Conservation (phyloP, 2,888 invertebrate genomes). For the Seira ritae region DNA sequence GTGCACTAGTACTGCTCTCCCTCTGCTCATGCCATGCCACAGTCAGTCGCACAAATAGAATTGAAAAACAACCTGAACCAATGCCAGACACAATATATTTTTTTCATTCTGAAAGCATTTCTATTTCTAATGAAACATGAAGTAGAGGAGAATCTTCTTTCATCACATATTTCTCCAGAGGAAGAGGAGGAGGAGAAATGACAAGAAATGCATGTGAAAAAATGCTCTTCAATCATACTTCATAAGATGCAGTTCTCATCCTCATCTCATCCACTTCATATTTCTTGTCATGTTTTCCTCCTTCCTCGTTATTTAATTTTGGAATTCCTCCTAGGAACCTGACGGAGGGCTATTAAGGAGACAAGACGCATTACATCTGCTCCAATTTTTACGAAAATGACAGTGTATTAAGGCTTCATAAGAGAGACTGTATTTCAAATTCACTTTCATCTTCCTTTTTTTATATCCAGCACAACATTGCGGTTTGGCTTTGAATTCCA, state of each 20-base stretch:
- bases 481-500: not conserved
- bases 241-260: constrained; percentile 6
- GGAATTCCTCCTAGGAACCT: not conserved
- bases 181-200: too few species aligned
- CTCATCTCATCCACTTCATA: not conserved
- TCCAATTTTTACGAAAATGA: constrained; percentile 27
- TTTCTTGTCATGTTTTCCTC: not conserved
- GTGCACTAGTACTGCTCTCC: constrained; percentile 24
- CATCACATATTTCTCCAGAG: too few species aligned
- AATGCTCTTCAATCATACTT: constrained; percentile 20
- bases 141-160: too few species aligned
- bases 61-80: too few species aligned
- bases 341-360: not conserved
- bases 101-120: too few species aligned
- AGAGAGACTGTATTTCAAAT: constrained; percentile 28
- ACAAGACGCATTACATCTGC: constrained; percentile 47
- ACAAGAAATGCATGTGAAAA: constrained; percentile 36
- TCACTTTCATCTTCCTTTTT: too few species aligned
- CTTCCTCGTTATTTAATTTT: constrained; percentile 26
- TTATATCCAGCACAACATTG: too few species aligned
- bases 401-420: not conserved
- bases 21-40: not conserved
- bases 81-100: too few species aligned
- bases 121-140: too few species aligned
- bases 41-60: too few species aligned